These are phyloP conservation scores for Orthonychiurus folsomi DNA, from an alignment of 2,888 invertebrate species.

Conservation along the genomic window DNA sequence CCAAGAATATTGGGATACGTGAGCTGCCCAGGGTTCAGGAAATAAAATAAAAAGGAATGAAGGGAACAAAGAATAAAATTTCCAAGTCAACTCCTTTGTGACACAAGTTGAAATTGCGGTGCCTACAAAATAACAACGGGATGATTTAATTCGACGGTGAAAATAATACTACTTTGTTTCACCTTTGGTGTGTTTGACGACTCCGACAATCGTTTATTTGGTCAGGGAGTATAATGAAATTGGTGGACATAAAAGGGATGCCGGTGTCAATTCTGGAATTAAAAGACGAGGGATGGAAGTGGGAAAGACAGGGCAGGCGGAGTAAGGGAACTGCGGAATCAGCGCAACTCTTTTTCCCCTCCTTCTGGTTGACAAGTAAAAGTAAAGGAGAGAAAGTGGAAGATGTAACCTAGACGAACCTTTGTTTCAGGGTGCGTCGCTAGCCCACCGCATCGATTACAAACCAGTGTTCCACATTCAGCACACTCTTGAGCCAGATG, in stretches of 20 bases:
- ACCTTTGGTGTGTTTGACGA: not conserved
- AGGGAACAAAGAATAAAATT: too few relatives aligned
- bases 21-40: too few relatives aligned
- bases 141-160: not conserved
- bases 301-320: not conserved
- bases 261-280: not conserved
- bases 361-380: not conserved
- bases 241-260: not conserved
- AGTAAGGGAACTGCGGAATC: not conserved
- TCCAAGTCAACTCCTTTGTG: too few relatives aligned
- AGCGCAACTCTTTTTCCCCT: not conserved
- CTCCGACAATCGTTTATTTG: not conserved
- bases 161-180: not conserved
- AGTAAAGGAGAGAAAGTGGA: not conserved
- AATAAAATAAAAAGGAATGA: too few relatives aligned
- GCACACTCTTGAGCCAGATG: slow-evolving; percentile 40
- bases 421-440: slow-evolving; percentile 41
- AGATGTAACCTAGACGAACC: slow-evolving; percentile 26
- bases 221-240: not conserved
- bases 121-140: too few relatives aligned
- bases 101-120: not conserved
- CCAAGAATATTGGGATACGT: too few relatives aligned
- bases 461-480: slow-evolving; percentile 42
- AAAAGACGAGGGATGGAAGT: not conserved
- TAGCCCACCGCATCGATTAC: slow-evolving; percentile 42